A percentile compares a stretch with the other conserved stretches of the same genome.
These are phyloP conservation scores for Dasypus novemcinctus DNA, from an alignment of 2,113 vertebrate genomes.

Conservation along the genomic window DNA sequence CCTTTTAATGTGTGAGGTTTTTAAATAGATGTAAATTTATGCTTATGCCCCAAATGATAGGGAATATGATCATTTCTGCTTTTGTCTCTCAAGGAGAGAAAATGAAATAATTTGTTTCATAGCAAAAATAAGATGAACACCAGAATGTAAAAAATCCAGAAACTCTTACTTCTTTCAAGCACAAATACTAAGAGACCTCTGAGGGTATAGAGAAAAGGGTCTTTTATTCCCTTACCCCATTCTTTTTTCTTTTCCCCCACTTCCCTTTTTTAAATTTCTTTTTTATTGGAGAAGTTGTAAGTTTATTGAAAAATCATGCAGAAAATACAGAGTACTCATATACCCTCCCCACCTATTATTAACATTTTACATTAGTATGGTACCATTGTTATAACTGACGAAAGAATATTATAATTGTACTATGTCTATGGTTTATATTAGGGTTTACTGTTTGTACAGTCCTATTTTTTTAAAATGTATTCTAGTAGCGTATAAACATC, in stretches of 20 bases:
- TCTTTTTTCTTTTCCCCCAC: not conserved
- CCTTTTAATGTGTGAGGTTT: conserved; percentile 23
- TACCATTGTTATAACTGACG: too few species aligned
- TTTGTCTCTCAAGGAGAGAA: conserved; percentile 43
- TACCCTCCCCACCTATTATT: too few species aligned
- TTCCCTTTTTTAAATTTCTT: not conserved
- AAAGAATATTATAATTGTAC: too few species aligned
- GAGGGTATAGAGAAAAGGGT: not conserved
- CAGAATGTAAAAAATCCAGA: not conserved
- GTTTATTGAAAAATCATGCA: too few species aligned
- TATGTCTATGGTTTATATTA: too few species aligned
- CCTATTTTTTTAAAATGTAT: too few species aligned
- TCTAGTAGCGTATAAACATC: too few species aligned
- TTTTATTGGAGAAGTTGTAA: not conserved
- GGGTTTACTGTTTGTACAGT: too few species aligned
- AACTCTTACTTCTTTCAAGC: not conserved
- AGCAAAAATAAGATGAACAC: conserved; percentile 10
- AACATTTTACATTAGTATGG: too few species aligned
- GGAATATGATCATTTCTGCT: not conserved
- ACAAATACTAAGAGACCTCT: not conserved
- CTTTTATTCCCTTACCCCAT: not conserved
- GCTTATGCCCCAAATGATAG: conserved; percentile 6
- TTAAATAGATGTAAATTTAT: conserved; percentile 44
- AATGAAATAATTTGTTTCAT: conserved; percentile 42
- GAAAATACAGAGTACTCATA: too few species aligned